Percentiles rank a stretch among this genome's conserved stretches.
Conservation (phyloP, 2,113 vertebrate genomes). For the Myodes glareolus region DNA sequence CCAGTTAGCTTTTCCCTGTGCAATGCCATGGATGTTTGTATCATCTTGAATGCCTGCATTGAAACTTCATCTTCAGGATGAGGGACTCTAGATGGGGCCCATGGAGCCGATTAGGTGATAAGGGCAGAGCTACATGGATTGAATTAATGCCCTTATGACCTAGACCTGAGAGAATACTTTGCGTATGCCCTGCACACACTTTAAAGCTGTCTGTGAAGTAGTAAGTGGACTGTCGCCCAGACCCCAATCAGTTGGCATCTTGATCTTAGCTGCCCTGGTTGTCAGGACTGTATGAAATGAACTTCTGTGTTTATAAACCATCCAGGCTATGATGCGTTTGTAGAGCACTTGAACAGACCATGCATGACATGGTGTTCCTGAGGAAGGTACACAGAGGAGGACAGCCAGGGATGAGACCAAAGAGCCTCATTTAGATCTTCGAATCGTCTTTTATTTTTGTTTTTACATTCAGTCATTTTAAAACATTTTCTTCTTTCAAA, state of each 20-base stretch:
- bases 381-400: background rate
- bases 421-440: background rate
- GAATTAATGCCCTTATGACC: background rate
- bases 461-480: background rate
- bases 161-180: background rate
- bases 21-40: background rate
- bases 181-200: background rate
- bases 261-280: background rate
- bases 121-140: background rate
- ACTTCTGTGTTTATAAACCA: background rate
- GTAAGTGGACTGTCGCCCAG: too few species aligned
- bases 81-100: background rate
- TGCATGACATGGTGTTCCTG: background rate
- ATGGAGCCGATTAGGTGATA: background rate
- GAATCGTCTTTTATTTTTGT: background rate
- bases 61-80: background rate
- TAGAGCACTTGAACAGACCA: background rate
- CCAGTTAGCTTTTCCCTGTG: background rate
- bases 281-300: background rate
- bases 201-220: background rate
- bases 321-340: background rate
- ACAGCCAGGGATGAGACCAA: background rate
- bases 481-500: conserved; percentile 23
- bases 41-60: background rate
- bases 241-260: background rate